Base-by-base conservation (phyloP, 2,113 vertebrate genomes). In the Ochotona princeps region DNA sequence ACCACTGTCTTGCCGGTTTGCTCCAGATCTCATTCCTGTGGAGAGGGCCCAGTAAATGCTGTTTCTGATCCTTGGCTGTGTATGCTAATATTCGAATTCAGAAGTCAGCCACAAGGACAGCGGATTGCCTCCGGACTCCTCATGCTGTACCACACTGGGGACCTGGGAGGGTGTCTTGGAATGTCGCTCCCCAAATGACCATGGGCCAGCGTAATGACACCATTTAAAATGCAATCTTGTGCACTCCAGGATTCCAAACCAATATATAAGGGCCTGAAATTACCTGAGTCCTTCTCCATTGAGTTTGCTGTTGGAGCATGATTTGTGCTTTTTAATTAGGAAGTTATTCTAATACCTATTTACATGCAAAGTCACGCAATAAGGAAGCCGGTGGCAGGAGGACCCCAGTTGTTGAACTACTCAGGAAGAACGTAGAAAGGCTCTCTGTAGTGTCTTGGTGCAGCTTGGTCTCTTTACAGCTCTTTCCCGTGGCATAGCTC, bases 1-100 rank as follows among this genome's bases (percentile, higher is more conserved):
- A 92, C 91, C 75, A 44, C 97, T 96, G 97, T 97, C 93, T 97
- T 96, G 95, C 97, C 98, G 97, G 95, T 98, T 98, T 96, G 85
- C 97, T 98, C 96, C 93, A 81, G 96, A 97, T 98, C 97, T 78
- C 96, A 75, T 98, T 98, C 98, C 97, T 94, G 78, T 97, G 96
- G 95, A 97, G 96, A 97, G 95, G 97, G 86, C 95, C 96, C 96
- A 97, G 95, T 21, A 81, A 93, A 94, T 70, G 92, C 97, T 7
- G 0, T 7, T 13, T 98, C 97, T 98, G 96, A 97, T 98, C 97
- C 96, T 96, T 97, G 97, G 98, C 97, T 96, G 93, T 97, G 96
- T 97, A 96, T 97, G 98, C 97, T 98, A 98, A 98, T 98, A 97
- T 95, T 96, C 95, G 84, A 96, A 98, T 98, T 98, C 96, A 97